These are phyloP conservation scores for Vidua macroura DNA, from an alignment of 2,113 vertebrate species.

Conservation along the genomic window DNA sequence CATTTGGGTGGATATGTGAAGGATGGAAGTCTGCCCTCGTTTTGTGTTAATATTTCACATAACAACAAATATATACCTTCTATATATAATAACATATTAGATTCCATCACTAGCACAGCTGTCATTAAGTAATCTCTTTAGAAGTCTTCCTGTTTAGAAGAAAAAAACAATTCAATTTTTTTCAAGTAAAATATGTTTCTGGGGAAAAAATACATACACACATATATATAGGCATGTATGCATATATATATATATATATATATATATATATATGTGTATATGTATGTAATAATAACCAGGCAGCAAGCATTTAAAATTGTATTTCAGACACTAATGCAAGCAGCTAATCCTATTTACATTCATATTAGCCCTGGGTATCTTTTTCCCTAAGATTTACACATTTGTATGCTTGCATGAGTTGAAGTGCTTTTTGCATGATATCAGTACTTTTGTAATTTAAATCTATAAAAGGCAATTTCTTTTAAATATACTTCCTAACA, in stretches of 20 bases:
- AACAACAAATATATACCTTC: conserved; percentile 32
- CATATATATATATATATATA: not conserved
- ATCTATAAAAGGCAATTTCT: conserved; percentile 87
- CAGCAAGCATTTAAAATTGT: conserved; percentile 84
- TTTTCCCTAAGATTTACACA: conserved; percentile 87
- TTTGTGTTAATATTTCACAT: conserved; percentile 31
- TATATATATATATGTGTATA: not conserved
- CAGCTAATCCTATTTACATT: conserved; percentile 96
- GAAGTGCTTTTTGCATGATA: conserved; percentile 83
- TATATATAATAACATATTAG: not conserved
- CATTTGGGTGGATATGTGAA: not conserved
- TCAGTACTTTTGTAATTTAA: conserved; percentile 88
- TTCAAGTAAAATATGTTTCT: conserved; percentile 57
- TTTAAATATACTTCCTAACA: conserved; percentile 81
- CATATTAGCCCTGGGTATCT: conserved; percentile 88
- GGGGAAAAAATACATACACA: not conserved
- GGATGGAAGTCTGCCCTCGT: not conserved
- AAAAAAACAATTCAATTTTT: not conserved
- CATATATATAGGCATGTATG: not conserved
- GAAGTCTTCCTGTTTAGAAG: not conserved
- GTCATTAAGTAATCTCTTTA: not conserved
- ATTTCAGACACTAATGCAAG: conserved; percentile 86
- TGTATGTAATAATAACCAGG: conserved; percentile 73
- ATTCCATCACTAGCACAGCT: not conserved
- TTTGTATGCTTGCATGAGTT: conserved; percentile 89